Evolutionary conservation across 2,797 vertebrate species (phyloP), one percentile per base, ranked within the genome.

Genomic region (Anguilla pacifica): DNA sequence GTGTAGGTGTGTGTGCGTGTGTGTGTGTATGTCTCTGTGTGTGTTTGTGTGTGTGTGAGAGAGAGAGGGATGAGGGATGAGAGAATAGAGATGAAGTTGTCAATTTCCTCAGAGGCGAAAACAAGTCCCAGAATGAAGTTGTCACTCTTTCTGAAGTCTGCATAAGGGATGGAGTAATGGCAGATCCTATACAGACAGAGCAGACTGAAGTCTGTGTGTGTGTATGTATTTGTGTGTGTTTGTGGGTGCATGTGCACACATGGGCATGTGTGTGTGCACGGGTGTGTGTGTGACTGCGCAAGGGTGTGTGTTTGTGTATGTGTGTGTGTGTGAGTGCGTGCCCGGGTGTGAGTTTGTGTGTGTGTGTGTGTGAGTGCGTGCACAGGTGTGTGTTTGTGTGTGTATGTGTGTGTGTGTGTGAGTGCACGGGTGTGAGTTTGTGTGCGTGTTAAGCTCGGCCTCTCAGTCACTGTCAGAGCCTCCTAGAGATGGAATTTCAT

Each of bases 1-100:
- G n/a, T n/a, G n/a, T n/a, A n/a, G n/a, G 49, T 51, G 51, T 51
- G 51, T 85, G 70, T 88, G 83, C 64, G 59, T 61, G 59, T 4
- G 59, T 61, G 59, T 61, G 17, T 61, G 13, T 61, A 61, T 35
- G 35, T 35, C 35, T 35, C 1, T 35, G 35, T 35, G 35, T 35
- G 35, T 35, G 35, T 35, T 1, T 35, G 35, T 35, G 35, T 35
- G 35, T 35, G 35, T 35, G 35, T 35, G 55, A 9, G 61, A 25
- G 22, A 28, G n/a, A 70, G 25, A 70, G 67, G 11, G 55, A 57
- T 19, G 28, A 72, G 57, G 46, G 5, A 25, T 64, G 70, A 72
- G 70, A 70, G n/a, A 72, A 72, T 6, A 72, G 9, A 81, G 77
- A 81, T 81, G 35, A 46, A 79, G 46, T 15, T 28, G 25, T 74